Evolutionary conservation across 2,113 vertebrate genomes (phyloP).

Genomic region (Fregetta grallaria): DNA sequence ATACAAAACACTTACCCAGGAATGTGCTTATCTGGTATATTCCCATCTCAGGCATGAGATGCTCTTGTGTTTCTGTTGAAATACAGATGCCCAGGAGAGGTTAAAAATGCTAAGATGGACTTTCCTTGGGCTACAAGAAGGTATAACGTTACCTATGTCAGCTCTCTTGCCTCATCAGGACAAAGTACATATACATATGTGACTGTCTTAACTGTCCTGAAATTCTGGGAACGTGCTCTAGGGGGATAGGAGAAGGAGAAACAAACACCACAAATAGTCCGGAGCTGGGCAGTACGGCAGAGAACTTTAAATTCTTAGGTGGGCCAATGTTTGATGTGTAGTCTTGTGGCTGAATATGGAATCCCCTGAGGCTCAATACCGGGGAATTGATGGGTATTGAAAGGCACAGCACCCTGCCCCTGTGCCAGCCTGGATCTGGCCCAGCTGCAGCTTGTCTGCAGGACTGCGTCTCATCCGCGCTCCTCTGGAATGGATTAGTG

Average conservation of each 20-base stretch:
- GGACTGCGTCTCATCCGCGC: background rate
- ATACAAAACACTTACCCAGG: background rate
- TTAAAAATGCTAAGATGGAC: background rate
- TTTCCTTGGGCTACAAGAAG: background rate
- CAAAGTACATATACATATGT: accelerated
- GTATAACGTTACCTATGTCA: background rate
- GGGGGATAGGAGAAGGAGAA: background rate
- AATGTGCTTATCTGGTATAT: background rate
- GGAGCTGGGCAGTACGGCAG: background rate
- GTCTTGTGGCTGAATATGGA: background rate
- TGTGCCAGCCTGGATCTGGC: background rate
- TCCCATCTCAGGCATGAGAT: background rate
- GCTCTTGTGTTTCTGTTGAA: background rate
- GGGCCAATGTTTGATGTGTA: background rate
- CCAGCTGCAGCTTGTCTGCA: background rate
- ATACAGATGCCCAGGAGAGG: background rate
- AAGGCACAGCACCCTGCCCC: background rate
- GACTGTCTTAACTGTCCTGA: background rate
- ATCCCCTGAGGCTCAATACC: background rate
- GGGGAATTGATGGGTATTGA: background rate
- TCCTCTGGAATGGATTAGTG: background rate
- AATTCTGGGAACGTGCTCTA: background rate
- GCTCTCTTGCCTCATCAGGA: background rate
- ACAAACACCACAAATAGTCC: accelerated
- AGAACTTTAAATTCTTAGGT: background rate